Base-by-base conservation (phyloP, 37 sponge, comb jelly and placozoan genomes). In the Ianthella basta region DNA sequence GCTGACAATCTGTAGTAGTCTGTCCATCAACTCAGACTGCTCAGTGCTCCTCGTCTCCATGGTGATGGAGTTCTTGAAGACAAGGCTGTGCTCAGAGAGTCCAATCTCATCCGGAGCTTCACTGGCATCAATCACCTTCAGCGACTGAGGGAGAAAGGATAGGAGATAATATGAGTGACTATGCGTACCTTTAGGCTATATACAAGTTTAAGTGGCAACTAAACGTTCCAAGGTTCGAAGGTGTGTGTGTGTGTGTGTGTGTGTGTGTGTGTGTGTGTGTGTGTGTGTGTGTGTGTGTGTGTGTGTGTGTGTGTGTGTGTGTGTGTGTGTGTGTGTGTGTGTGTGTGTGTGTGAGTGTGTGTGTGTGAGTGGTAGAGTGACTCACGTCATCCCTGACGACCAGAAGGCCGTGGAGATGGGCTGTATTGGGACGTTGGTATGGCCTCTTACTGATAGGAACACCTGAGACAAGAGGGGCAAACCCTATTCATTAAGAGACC, bases 321-420 rank as follows among this genome's bases (percentile, higher is more conserved):
- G 81, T 80, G 81, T 80, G 81, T 80, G 81, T 80, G 81, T 80
- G 81, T 54, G 81, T 80, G 81, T 80, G 57, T 80, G 81, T 80
- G 81, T 80, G 81, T 80, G 81, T 80, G 81, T 54, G 59, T 80
- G 81, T 80, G 81, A 55, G 59, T 54, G 81, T 80, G 59, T 40
- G 53, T 40, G 53, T 80, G 83, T 30, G 36, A 15, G 39, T 30
- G 19, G 60, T 6, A 5, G 15, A 18, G 10, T 0, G 20, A 33
- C 72, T 82, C 37, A 87, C 89, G 30, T 92, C 87, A 69, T 89
- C 69, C 56, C 68, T 89, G 84, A 86, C 88, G 53, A 89, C 84
- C 35, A 92, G 75, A 0, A 89, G 80, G 60, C 89, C 93, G 41
- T 83, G 80, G 8, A 89, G 60, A 0, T 81, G 41, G 12, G 84